Evolutionary conservation across 2,797 vertebrate species (phyloP).

Genomic region (Crossoptilon crossoptilon): DNA sequence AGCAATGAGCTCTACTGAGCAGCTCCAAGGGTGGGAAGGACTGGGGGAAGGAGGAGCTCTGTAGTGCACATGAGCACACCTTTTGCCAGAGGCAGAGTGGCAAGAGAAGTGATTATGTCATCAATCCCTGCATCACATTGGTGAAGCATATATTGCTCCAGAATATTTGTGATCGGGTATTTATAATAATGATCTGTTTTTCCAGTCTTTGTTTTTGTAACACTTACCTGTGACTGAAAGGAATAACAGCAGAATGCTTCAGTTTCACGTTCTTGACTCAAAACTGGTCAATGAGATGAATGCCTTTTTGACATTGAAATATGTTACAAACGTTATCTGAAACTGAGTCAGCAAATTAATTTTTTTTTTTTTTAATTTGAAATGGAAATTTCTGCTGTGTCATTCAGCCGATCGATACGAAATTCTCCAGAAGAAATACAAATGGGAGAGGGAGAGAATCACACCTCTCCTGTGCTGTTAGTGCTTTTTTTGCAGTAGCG

Average conservation of each 20-base stretch:
- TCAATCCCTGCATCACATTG: background rate
- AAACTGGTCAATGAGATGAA: background rate
- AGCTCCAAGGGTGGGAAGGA: constrained; percentile 26
- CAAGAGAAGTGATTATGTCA: background rate
- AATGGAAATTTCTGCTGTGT: constrained; percentile 60
- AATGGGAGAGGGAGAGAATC: background rate
- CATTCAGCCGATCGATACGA: constrained; percentile 19
- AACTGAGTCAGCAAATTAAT: constrained; percentile 19
- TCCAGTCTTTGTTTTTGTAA: background rate
- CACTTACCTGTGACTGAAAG: background rate
- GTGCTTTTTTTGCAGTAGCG: background rate
- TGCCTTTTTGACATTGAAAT: background rate
- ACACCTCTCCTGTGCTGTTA: background rate
- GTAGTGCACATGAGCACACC: background rate
- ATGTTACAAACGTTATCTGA: background rate
- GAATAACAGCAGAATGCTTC: background rate
- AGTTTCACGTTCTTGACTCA: background rate
- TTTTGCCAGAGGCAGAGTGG: background rate
- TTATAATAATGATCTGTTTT: background rate
- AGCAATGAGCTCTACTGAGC: constrained; percentile 59
- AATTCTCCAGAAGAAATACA: background rate
- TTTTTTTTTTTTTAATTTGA: constrained; percentile 11
- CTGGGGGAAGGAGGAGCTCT: constrained; percentile 19
- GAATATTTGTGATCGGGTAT: constrained; percentile 6
- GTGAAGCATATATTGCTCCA: background rate